These are phyloP conservation scores for Vidua macroura DNA, from an alignment of 2,113 vertebrate species.

Conservation along the genomic window DNA sequence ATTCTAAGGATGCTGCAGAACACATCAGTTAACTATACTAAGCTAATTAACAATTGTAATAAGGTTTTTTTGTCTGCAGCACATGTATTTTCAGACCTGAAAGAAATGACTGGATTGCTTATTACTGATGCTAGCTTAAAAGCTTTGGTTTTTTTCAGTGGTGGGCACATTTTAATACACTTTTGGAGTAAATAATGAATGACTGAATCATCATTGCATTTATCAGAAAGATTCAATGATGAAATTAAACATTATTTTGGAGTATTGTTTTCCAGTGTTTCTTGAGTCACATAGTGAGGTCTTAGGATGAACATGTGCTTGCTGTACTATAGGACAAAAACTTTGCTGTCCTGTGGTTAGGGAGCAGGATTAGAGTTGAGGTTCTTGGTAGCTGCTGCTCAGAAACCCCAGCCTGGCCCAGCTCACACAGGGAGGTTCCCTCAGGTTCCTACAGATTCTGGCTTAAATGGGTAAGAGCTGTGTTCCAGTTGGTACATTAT, in stretches of 20 bases:
- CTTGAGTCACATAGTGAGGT: neutral
- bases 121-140: neutral
- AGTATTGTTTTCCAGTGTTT: neutral
- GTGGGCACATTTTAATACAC: neutral
- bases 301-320: neutral
- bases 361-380: neutral
- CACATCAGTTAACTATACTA: neutral
- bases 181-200: neutral
- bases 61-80: neutral
- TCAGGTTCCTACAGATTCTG: neutral
- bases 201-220: neutral
- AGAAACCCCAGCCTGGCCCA: neutral
- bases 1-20: neutral
- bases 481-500: neutral
- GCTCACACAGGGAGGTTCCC: neutral
- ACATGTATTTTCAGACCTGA: neutral
- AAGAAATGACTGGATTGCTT: neutral
- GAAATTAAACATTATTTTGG: neutral
- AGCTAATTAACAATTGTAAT: neutral
- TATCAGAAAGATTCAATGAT: neutral
- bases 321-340: neutral
- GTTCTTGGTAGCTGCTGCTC: neutral
- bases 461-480: neutral
- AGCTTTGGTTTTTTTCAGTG: conserved; percentile 9
- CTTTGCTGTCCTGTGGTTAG: neutral